phyloP scores from a whole-genome alignment of 2,797 vertebrate genomes.

The Agapornis canus region DNA sequence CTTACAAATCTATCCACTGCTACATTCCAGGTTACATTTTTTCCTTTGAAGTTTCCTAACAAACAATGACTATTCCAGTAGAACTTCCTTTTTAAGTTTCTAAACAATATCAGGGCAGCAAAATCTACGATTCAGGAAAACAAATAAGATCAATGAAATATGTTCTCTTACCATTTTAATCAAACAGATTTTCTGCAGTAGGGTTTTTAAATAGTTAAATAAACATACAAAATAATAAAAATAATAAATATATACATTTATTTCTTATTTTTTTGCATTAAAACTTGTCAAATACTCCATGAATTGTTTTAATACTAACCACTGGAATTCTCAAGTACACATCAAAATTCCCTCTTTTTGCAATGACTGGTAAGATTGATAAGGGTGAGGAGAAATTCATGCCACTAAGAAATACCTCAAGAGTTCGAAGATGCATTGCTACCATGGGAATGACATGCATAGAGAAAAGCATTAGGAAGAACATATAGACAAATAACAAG shows the following conservation, averaged over 20 bases:
- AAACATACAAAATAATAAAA: background rate
- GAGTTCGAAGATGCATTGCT: background rate
- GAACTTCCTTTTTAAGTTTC: background rate
- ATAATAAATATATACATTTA: background rate
- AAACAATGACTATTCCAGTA: background rate
- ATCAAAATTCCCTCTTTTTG: background rate
- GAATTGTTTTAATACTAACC: background rate
- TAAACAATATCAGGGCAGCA: background rate
- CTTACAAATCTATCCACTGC: background rate
- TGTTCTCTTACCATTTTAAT: background rate
- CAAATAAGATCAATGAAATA: background rate
- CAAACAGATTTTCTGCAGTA: background rate
- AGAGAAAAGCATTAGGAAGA: background rate
- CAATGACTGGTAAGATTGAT: background rate
- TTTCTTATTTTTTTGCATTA: background rate
- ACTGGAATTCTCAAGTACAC: background rate
- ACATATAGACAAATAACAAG: background rate
- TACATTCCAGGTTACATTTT: background rate
- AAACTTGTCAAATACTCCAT: background rate
- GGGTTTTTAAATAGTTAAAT: background rate
- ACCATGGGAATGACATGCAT: background rate
- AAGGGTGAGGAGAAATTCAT: background rate
- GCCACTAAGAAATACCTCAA: background rate
- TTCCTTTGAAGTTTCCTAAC: background rate
- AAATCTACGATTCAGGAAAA: background rate